A percentile compares a stretch with the other conserved stretches of the same genome.
Evolutionary conservation across 2,797 vertebrate species (phyloP).

Genomic region (Acanthornis magna): DNA sequence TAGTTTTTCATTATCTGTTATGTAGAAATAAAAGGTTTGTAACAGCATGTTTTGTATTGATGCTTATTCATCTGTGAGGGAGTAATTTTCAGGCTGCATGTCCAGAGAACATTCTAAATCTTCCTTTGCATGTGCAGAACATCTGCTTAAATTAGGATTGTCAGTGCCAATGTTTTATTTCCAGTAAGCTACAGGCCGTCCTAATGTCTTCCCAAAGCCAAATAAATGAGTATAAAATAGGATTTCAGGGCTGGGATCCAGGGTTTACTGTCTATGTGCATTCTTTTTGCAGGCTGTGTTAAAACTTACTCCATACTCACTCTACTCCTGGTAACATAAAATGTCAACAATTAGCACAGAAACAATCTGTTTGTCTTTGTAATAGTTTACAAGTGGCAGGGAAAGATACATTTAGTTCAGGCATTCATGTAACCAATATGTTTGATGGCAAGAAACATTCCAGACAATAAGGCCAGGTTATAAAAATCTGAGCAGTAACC

Average conservation of each 20-base stretch:
- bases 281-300: slow-evolving; percentile 17
- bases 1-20: slow-evolving; percentile 71
- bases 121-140: slow-evolving; percentile 70
- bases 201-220: slow-evolving; percentile 48
- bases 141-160: slow-evolving; percentile 67
- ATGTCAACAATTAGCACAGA: slow-evolving; percentile 21
- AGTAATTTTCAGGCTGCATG: slow-evolving; percentile 70
- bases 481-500: background rate
- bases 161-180: slow-evolving; percentile 57
- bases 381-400: background rate
- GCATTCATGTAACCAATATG: background rate
- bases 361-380: slow-evolving; percentile 10
- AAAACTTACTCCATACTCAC: slow-evolving; percentile 12
- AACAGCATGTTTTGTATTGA: slow-evolving; percentile 33
- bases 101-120: slow-evolving; percentile 64
- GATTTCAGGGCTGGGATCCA: slow-evolving; percentile 34
- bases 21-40: slow-evolving; percentile 47
- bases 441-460: background rate
- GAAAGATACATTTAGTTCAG: background rate
- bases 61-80: slow-evolving; percentile 64
- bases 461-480: background rate
- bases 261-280: background rate
- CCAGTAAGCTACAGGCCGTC: slow-evolving; percentile 27
- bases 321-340: slow-evolving; percentile 4
- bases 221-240: slow-evolving; percentile 22